Percentiles rank a stretch among this genome's conserved stretches.
These are phyloP conservation scores for Balaenoptera acutorostrata DNA, from an alignment of 2,113 vertebrate species.

Conservation along the genomic window DNA sequence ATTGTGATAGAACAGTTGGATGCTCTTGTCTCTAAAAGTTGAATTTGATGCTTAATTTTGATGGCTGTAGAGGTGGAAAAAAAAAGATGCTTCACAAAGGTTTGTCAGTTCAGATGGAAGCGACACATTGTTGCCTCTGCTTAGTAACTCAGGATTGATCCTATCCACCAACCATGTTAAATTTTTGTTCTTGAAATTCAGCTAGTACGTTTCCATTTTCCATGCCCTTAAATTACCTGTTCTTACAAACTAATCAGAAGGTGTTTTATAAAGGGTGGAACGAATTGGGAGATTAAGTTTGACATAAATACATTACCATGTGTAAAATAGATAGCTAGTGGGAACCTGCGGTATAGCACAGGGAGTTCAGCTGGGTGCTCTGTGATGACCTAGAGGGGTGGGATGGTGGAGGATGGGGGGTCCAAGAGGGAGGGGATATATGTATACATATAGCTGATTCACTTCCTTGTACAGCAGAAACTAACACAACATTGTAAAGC, in stretches of 20 bases:
- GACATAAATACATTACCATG: too few relatives aligned
- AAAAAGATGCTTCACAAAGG: background rate
- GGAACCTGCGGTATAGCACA: too few relatives aligned
- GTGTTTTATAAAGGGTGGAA: background rate
- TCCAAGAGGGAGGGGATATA: too few relatives aligned
- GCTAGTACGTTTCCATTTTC: conserved; percentile 2
- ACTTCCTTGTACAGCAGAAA: too few relatives aligned
- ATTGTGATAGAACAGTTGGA: background rate
- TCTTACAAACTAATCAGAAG: background rate
- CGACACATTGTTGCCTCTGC: background rate
- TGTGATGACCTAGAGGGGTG: too few relatives aligned
- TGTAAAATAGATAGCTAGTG: too few relatives aligned
- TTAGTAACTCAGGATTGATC: background rate
- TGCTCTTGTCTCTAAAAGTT: conserved; percentile 20
- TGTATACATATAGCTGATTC: too few relatives aligned
- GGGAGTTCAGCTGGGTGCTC: too few relatives aligned
- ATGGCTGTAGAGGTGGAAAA: background rate
- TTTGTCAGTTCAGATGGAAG: background rate
- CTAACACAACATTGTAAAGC: too few relatives aligned
- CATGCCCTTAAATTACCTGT: background rate
- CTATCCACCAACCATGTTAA: background rate
- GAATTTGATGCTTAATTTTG: background rate
- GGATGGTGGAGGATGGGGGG: too few relatives aligned
- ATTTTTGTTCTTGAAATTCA: conserved; percentile 2
- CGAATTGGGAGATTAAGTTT: too few relatives aligned